phyloP scores from a whole-genome alignment of 2,888 invertebrate genomes.

The Epiblema foenella region DNA sequence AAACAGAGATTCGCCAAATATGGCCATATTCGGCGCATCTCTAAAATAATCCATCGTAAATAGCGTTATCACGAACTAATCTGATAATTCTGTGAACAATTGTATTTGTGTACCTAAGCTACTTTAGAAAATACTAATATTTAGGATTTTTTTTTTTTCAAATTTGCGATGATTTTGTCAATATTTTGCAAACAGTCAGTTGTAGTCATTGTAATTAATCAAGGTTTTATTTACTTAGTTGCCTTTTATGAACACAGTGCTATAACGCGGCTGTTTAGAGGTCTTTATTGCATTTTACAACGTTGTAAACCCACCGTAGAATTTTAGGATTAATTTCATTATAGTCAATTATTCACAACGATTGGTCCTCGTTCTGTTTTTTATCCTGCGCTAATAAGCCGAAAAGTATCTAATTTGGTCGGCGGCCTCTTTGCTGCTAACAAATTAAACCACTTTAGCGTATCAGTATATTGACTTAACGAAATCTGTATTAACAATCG shows the following conservation, averaged over 20 bases:
- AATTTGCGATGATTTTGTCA: background rate
- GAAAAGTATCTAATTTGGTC: slow-evolving; percentile 81
- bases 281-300: slow-evolving; percentile 82
- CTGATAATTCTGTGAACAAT: background rate
- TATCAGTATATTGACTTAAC: slow-evolving; percentile 74
- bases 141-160: background rate
- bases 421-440: slow-evolving; percentile 83
- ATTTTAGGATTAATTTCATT: slow-evolving; percentile 85
- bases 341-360: slow-evolving; percentile 84
- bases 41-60: slow-evolving; percentile 29
- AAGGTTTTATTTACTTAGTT: slow-evolving; percentile 32
- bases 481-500: slow-evolving; percentile 82
- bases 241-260: slow-evolving; percentile 61
- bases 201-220: background rate
- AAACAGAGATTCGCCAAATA: no score
- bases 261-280: slow-evolving; percentile 76
- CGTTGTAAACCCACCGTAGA: slow-evolving; percentile 84
- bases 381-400: slow-evolving; percentile 81
- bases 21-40: no score
- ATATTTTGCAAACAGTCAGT: slow-evolving; percentile 12
- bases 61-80: slow-evolving; percentile 7
- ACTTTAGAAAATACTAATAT: background rate
- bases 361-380: slow-evolving; percentile 76
- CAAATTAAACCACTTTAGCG: slow-evolving; percentile 84
- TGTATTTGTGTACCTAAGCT: background rate